Base-by-base conservation (phyloP, 2,113 vertebrate genomes). In the Phocoena phocoena region DNA sequence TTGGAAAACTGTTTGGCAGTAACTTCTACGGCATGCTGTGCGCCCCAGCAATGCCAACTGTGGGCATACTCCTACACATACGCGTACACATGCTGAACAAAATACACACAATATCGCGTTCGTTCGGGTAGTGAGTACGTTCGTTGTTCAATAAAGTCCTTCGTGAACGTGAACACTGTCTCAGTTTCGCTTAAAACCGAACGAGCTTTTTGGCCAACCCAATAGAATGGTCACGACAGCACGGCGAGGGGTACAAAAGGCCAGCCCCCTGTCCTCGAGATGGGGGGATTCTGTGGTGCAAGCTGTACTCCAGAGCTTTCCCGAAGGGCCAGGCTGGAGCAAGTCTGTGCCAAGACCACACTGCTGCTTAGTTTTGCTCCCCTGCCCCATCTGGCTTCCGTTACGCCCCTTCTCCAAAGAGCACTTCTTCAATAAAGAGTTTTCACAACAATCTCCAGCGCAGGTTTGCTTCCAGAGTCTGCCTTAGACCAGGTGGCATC, bases 51-150 rank as follows among this genome's bases (percentile, higher is more conserved):
- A 21, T 15, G 38, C 60, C 58, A 13, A 11, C 44, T 23, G 63
- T 3, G 3, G 38, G 21, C 5, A 20, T 1, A 33, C 14, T 36
- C 23, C 18, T 8, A 79, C 36, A 17, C 9, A 33, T 31, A 3
- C 0, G 25, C 41, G 20, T 0, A 8, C 28, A 6, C 0, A 1
- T 0, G 15, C 2, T 23, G 38, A 41, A 26, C 20, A n/a, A 36
- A 38, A 28, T 10, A 26, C 68, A 12, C 1, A 5, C 2, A 10
- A 26, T 17, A 53, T 5, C 5, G 50, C 50, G 50, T 17, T 17
- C 15, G 14, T 17, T 53, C 50, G 15, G 53, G 15, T 53, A 53
- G 53, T 53, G 53, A 53, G 53, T 53, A 53, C 5, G 53, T 53
- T 53, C 15, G 15, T 53, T 17, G 53, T 53, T 53, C 53, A 17